These are phyloP conservation scores for Cyclina sinensis DNA, from an alignment of 1,140 invertebrate genomes.

Conservation along the genomic window DNA sequence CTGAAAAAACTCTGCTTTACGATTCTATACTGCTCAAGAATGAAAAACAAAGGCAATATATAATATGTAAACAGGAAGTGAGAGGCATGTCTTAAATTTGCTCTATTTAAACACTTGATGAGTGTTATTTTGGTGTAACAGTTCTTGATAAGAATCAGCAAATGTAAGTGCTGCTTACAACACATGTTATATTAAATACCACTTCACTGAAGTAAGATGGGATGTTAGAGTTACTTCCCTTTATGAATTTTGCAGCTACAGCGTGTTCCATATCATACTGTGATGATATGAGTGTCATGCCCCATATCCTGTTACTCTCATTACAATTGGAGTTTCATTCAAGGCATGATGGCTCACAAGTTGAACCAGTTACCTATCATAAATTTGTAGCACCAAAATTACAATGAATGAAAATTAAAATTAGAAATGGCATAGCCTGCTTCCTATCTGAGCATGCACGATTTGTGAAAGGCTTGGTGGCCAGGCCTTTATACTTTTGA, in stretches of 20 bases:
- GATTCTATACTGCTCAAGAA: background rate
- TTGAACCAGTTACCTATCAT: too few relatives aligned
- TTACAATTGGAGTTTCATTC: too few relatives aligned
- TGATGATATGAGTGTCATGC: too few relatives aligned
- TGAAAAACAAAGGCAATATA: constrained; percentile 25
- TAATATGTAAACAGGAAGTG: constrained; percentile 54
- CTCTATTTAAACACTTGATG: constrained; percentile 4
- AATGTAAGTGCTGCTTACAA: background rate
- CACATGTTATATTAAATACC: background rate
- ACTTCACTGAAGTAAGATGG: background rate
- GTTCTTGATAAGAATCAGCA: constrained; percentile 31
- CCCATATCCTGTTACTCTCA: too few relatives aligned
- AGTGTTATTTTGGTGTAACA: constrained; percentile 15
- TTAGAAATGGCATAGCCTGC: too few relatives aligned
- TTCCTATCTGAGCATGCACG: too few relatives aligned
- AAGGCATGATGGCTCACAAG: too few relatives aligned
- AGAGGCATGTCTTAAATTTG: constrained; percentile 33
- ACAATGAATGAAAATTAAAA: too few relatives aligned
- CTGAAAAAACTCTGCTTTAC: constrained; percentile 1
- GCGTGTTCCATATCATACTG: too few relatives aligned
- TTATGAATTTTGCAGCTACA: background rate
- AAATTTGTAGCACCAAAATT: too few relatives aligned
- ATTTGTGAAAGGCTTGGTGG: too few relatives aligned
- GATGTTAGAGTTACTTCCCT: constrained; percentile 5
- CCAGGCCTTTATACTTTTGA: too few relatives aligned